Evolutionary conservation across 1,140 invertebrate genomes (phyloP), one percentile per base, ranked within the genome.

Genomic region (Leucophenga varia): DNA sequence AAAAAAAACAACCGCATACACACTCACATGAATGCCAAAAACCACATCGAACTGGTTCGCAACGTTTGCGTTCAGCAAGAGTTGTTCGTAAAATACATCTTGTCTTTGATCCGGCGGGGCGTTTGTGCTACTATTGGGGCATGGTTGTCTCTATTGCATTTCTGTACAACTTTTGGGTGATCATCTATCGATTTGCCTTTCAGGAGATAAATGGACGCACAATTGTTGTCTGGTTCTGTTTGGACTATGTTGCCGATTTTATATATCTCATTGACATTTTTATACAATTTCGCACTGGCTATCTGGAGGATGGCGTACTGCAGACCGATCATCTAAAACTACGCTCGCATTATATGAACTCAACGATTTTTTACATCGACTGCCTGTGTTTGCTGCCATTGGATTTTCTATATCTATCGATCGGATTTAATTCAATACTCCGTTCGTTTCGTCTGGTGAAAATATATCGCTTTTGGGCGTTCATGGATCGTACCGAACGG

Each of bases 81-180:
- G 69, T 67, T 18, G 58, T 67, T 19, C 47, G 65, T 37, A 86
- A 89, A 61, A 92, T 91, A 87, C 91, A 90, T 21, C 94, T 95
- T 77, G 92, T 93, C 34, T 94, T 94, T 76, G 91, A 95, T 79
- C 90, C 89, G 12, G 90, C 91, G 42, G 92, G 92, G 52, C 82
- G 91, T 22, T 83, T 95, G 18, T 95, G 91, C 78, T 95, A 95
- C 79, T 95, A 95, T 72, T 95, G 93, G 93, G 94, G 91, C 54
- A 92, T 95, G 87, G 90, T 98, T 30, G 95, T 98, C 28, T 97
- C 94, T 43, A 82, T 98, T 57, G 95, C 95, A 59, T 98, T 98
- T 79, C 86, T 98, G 48, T 98, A 98, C 81, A 98, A 98, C 79
- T 96, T 98, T 72, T 97, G 94, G 95, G 93, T 97, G 69, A 94